Evolutionary conservation across 2,888 invertebrate genomes (phyloP).

Genomic region (Linnaemya vulpina): DNA sequence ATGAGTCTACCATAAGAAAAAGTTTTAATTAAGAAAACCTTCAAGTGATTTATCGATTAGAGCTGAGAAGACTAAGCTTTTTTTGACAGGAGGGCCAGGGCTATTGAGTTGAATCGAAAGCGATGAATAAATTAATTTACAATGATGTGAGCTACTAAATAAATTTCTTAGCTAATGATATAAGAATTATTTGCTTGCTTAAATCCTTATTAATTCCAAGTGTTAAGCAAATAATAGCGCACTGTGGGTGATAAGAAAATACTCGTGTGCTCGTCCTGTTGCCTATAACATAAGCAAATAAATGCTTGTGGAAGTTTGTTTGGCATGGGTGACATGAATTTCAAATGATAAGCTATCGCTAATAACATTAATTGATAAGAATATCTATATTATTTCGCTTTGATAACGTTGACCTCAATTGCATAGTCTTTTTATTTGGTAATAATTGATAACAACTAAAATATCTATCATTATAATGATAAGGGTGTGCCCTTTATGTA

Average conservation of each 20-base stretch:
- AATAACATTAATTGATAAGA: conserved; percentile 4
- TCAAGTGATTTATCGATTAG: conserved; percentile 82
- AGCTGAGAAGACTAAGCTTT: conserved; percentile 14
- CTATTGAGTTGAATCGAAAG: too few relatives aligned
- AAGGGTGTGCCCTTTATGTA: too few relatives aligned
- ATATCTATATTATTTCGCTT: background rate
- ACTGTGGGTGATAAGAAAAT: background rate
- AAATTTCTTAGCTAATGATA: background rate
- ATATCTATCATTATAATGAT: background rate
- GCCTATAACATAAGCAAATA: background rate
- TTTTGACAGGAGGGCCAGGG: background rate
- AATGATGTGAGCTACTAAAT: background rate
- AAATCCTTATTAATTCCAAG: background rate
- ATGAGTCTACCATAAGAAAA: conserved; percentile 74
- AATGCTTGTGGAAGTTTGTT: background rate
- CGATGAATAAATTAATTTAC: too few relatives aligned
- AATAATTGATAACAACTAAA: conserved; percentile 26
- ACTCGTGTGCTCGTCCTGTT: background rate
- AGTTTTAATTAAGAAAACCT: conserved; percentile 82
- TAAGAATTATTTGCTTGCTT: background rate
- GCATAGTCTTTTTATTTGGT: background rate
- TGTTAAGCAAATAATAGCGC: background rate
- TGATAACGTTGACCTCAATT: conserved; percentile 31
- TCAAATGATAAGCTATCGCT: conserved; percentile 5
- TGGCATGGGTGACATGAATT: background rate